Evolutionary conservation across 2,113 vertebrate species (phyloP).

Genomic region (Serinus canaria): DNA sequence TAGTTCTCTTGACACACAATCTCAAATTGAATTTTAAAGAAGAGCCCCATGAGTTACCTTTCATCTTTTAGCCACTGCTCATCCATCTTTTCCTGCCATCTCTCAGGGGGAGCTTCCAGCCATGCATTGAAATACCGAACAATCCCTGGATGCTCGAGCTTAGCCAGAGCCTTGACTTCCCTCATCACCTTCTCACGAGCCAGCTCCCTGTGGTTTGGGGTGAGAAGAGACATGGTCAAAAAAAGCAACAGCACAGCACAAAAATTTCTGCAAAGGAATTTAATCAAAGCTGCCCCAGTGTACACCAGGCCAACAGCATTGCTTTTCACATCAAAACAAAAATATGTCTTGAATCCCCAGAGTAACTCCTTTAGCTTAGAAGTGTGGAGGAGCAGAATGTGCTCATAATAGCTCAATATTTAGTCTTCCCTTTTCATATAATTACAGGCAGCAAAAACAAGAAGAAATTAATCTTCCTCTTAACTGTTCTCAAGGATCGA

Average conservation of each 20-base stretch:
- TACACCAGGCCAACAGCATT: background rate
- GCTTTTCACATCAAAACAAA: background rate
- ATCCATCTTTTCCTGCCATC: conserved; percentile 98
- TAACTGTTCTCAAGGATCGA: background rate
- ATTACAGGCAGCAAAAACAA: background rate
- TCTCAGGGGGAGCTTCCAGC: conserved; percentile 94
- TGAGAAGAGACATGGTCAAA: background rate
- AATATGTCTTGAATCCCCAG: background rate
- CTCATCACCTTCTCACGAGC: conserved; percentile 98
- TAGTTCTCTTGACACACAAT: background rate
- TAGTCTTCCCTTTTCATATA: background rate
- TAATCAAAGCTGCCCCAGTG: background rate
- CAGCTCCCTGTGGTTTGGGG: conserved; percentile 76
- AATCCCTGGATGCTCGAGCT: conserved; percentile 95
- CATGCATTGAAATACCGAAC: conserved; percentile 98
- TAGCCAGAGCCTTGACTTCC: conserved; percentile 95
- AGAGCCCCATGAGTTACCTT: conserved; percentile 71
- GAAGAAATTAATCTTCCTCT: background rate
- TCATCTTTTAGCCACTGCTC: conserved; percentile 92
- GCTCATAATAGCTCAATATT: background rate
- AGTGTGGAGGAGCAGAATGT: background rate
- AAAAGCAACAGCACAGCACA: background rate
- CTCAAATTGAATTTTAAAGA: background rate
- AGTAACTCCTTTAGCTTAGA: background rate
- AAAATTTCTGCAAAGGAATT: background rate